These are phyloP conservation scores for Silurus glanis DNA, from an alignment of 2,113 vertebrate species.

Conservation along the genomic window DNA sequence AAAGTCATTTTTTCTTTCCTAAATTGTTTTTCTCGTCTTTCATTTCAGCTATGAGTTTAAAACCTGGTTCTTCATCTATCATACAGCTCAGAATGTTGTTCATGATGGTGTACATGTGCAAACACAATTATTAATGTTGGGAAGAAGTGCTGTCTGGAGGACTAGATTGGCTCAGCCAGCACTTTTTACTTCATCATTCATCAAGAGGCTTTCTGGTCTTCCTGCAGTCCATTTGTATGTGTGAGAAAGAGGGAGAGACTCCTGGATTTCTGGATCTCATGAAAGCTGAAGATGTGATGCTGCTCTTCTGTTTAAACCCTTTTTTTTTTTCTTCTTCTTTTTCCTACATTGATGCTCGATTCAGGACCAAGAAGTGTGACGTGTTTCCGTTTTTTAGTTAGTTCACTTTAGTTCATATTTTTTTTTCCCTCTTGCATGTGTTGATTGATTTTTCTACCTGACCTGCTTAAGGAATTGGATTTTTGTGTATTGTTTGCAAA, in stretches of 20 bases:
- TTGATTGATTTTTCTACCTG: constrained; percentile 30
- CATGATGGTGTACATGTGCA: background rate
- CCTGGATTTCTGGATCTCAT: constrained; percentile 5
- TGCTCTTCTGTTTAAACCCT: constrained; percentile 38
- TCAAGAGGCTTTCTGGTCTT: background rate
- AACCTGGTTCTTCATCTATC: background rate
- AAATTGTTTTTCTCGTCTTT: constrained; percentile 31
- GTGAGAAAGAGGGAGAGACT: background rate
- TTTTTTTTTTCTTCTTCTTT: constrained; percentile 15
- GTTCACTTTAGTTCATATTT: constrained; percentile 12
- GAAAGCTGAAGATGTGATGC: constrained; percentile 28
- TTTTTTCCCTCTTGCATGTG: constrained; percentile 44
- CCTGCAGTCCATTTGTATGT: background rate
- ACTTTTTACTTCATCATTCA: background rate
- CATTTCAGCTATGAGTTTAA: background rate
- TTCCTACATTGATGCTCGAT: constrained; percentile 40
- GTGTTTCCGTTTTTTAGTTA: constrained; percentile 15
- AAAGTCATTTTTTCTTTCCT: constrained; percentile 76
- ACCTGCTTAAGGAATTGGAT: constrained; percentile 38
- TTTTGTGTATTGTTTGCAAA: constrained; percentile 50
- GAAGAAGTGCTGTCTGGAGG: background rate
- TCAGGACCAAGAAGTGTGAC: constrained; percentile 48
- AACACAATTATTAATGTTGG: background rate
- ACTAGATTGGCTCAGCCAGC: background rate
- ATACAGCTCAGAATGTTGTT: background rate